Base-by-base conservation (phyloP, 1,140 invertebrate genomes). In the Rhysida immarginata region DNA sequence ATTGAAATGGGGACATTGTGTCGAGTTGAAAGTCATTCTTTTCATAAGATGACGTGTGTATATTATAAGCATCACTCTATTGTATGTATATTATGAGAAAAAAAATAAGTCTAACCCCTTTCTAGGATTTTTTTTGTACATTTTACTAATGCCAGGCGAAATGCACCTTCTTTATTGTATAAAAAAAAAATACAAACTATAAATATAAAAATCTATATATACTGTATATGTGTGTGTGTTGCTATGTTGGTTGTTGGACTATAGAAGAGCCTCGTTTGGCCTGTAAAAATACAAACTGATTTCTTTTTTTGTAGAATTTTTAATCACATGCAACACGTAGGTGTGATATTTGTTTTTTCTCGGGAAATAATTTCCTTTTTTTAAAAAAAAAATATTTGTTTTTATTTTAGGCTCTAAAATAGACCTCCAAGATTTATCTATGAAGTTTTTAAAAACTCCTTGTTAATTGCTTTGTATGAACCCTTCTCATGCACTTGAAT, bases 61-160 rank as follows among this genome's bases (percentile, higher is more conserved):
- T 46, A 41, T 41, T 41, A 41, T 41, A 46, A 46, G 5, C 20
- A 46, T 46, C 44, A 46, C 5, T 46, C 8, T 20, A 46, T 46
- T 46, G 24, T 51, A 26, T 51, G 49, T 51, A 51, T 51, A 51
- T 51, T 25, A 51, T 5, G 18, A 46, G 8, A 23, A 46, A 13
- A 13, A 46, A 46, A n/a, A n/a, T n/a, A n/a, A n/a, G n/a, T n/a
- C n/a, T 20, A 8, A 11, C 5, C 8, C 8, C 44, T 46, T 5
- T 46, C 18, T 46, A 51, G 49, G 26, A 51, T 26, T 14, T 51
- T 51, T 51, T 51, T n/a, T n/a, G 49, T 51, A 51, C 24, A 51
- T 51, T 51, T 46, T 51, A 51, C 23, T 25, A 51, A 18, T 48
- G 23, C 8, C 45, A 48, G 45, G 45, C 23, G 21, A 48, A 48